phyloP scores from a whole-genome alignment of 2,113 vertebrate species.

The Ictidomys tridecemlineatus region DNA sequence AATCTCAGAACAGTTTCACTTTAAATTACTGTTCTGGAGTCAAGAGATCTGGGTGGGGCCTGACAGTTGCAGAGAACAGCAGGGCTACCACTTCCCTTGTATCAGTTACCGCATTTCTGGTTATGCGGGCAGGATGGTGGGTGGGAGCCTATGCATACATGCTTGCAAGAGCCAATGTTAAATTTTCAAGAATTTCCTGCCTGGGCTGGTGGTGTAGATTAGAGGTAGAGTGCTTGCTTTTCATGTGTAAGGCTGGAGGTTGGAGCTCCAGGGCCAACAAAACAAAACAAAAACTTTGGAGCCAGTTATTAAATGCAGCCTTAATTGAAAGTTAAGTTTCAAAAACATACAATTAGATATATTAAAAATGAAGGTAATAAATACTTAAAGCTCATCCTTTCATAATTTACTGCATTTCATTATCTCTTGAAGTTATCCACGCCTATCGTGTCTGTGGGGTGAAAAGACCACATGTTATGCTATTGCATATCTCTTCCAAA shows the following conservation, averaged over 20 bases:
- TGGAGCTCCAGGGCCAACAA: not conserved
- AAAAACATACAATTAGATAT: not conserved
- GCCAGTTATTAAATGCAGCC: not conserved
- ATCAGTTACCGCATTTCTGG: not conserved
- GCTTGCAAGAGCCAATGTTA: slow-evolving; percentile 11
- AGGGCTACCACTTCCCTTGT: not conserved
- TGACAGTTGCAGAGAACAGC: not conserved
- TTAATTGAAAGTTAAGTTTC: slow-evolving; percentile 30
- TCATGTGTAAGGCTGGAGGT: not conserved
- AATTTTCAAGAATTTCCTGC: not conserved
- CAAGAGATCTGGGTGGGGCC: not conserved
- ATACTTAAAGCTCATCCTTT: slow-evolving; percentile 20
- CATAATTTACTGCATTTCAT: slow-evolving; percentile 4
- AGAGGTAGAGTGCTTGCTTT: not conserved
- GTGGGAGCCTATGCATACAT: not conserved
- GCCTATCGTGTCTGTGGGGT: not conserved
- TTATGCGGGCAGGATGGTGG: not conserved
- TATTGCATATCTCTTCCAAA: not conserved
- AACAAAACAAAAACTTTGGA: not conserved
- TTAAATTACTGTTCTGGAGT: slow-evolving; percentile 42
- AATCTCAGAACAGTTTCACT: slow-evolving; percentile 22
- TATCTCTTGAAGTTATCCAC: not conserved
- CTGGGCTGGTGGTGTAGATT: not conserved
- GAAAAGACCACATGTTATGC: not conserved
- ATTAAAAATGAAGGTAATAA: slow-evolving; percentile 37